Base-by-base conservation (phyloP, 2,113 vertebrate genomes). In the Terrapene triunguis region DNA sequence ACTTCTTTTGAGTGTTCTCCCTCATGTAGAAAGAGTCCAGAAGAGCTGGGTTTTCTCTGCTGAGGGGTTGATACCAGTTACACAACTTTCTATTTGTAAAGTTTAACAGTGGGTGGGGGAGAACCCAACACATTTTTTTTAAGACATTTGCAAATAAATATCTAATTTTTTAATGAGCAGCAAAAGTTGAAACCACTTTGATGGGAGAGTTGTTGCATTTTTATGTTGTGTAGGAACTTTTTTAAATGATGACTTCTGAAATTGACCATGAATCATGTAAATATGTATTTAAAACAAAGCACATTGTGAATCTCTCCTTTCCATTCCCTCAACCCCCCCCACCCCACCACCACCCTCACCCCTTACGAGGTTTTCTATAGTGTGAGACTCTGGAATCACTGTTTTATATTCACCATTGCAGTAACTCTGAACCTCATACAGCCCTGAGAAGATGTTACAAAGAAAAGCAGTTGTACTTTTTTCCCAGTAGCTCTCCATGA, bases 131-230 rank as follows among this genome's bases (percentile, higher is more conserved):
- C n/a, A 8, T 44, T 96, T 47, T 97, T 96, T 97, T 97, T 48
- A 96, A 96, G 92, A 24, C 48, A 82, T 96, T 98, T 96, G 65
- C 87, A 95, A 92, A 97, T 93, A 93, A 91, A 95, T 93, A 80
- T 98, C 95, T 97, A 94, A 95, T 97, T 98, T 97, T 98, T 94
- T 98, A 98, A 97, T 1, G 3, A 93, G 92, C 84, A 90, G 65
- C 90, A 91, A 87, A 96, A 76, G 50, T 87, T 92, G 86, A 95
- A 82, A 93, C 54, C 80, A 42, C 78, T 89, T 82, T 32, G 74
- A 78, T 83, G 51, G 85, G 57, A 65, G 94, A 44, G 12, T 82
- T 90, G 74, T 89, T 91, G 87, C 79, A 89, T 95, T 91, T 97
- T 96, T 92, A 78, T 21, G 12, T 94, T 69, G 80, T 86, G 44